Evolutionary conservation across 2,797 vertebrate species (phyloP).

Genomic region (Enteromius argenteus): DNA sequence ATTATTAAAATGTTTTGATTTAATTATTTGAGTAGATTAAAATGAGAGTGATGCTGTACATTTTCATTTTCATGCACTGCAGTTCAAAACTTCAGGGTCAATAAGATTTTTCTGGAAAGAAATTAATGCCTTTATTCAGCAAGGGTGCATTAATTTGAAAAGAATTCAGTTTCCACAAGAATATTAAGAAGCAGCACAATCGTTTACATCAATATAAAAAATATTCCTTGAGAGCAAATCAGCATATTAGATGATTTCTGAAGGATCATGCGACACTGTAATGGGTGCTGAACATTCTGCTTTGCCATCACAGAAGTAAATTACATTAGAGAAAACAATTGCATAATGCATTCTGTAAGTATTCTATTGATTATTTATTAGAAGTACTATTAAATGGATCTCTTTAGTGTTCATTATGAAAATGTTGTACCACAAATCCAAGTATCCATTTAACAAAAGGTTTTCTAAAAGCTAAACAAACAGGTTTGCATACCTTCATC

Average conservation of each 20-base stretch:
- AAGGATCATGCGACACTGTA: not conserved
- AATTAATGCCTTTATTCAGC: not conserved
- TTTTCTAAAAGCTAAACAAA: not conserved
- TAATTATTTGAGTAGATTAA: not conserved
- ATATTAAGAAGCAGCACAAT: not conserved
- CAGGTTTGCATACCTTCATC: not conserved
- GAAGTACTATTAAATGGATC: not conserved
- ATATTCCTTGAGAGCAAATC: not conserved
- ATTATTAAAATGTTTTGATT: not conserved
- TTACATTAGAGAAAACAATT: constrained; percentile 3
- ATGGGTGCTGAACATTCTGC: not conserved
- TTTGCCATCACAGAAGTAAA: not conserved
- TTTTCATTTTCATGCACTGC: not conserved
- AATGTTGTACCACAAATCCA: not conserved
- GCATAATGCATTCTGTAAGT: not conserved
- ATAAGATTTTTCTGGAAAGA: not conserved
- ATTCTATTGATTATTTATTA: not conserved
- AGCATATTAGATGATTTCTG: not conserved
- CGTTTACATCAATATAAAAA: not conserved
- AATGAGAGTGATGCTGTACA: not conserved
- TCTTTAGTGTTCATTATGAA: not conserved
- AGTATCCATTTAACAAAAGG: constrained; percentile 3
- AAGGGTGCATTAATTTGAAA: not conserved
- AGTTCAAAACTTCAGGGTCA: not conserved
- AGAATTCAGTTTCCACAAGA: not conserved